Percentiles rank a stretch among this genome's conserved stretches.
Conservation (phyloP, 2,888 invertebrate genomes). For the Fragum sueziense region DNA sequence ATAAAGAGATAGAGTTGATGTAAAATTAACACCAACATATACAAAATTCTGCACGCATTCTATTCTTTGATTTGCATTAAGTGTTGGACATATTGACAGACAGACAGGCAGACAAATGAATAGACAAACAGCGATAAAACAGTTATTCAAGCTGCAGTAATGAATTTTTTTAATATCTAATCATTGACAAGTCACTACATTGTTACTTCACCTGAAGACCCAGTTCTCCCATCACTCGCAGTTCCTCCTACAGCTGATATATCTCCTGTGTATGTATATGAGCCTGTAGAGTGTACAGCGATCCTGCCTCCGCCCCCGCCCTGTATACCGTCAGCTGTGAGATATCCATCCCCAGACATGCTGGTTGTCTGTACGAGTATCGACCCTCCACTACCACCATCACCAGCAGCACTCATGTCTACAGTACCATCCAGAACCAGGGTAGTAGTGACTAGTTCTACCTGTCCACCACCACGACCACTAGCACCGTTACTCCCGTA, state of each 20-base stretch:
- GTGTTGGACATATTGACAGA: no score
- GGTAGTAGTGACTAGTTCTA: constrained; percentile 54
- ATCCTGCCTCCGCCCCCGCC: constrained; percentile 70
- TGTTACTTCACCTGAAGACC: constrained; percentile 42
- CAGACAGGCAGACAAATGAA: no score
- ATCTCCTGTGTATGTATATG: constrained; percentile 50
- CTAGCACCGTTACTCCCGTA: constrained; percentile 69
- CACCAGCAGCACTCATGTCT: constrained; percentile 63
- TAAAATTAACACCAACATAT: no score
- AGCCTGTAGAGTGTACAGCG: constrained; percentile 26
- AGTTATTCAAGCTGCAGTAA: no score
- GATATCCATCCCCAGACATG: constrained; percentile 61
- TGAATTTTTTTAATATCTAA: no score
- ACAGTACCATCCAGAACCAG: constrained; percentile 63
- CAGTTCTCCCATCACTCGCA: constrained; percentile 27
- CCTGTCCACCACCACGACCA: constrained; percentile 64
- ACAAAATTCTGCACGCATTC: no score
- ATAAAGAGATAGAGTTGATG: no score
- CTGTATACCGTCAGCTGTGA: constrained; percentile 56
- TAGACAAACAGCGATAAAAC: no score
- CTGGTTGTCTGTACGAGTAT: constrained; percentile 49
- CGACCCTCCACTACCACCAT: constrained; percentile 69
- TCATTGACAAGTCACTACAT: no score
- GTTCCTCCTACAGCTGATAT: constrained; percentile 42
- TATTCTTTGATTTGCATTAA: no score